Percentiles rank a stretch among this genome's conserved stretches.
These are phyloP conservation scores for Salminus brasiliensis DNA, from an alignment of 2,113 vertebrate genomes.

Conservation along the genomic window DNA sequence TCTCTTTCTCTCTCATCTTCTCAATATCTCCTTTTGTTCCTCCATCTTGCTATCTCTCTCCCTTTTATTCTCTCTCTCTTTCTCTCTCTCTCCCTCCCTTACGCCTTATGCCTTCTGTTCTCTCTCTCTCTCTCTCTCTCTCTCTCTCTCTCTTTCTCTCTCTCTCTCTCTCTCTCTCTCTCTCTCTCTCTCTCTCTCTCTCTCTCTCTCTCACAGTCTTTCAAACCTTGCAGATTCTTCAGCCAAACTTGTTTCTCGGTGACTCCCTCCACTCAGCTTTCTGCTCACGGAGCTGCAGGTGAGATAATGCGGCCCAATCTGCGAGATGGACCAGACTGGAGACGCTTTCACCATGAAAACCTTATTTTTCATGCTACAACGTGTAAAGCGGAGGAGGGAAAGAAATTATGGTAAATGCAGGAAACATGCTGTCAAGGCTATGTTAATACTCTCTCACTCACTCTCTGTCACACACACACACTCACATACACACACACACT, in stretches of 20 bases:
- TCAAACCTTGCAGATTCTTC: background rate
- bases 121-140: too few relatives aligned
- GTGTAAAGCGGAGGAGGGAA: slow-evolving; percentile 12
- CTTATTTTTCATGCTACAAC: slow-evolving; percentile 41
- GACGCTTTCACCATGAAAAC: slow-evolving; percentile 40
- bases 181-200: too few relatives aligned
- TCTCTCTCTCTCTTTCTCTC: background rate
- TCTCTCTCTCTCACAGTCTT: background rate
- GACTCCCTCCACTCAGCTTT: background rate
- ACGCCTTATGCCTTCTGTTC: too few relatives aligned
- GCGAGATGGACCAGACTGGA: slow-evolving; percentile 30
- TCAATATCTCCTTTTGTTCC: background rate
- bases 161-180: background rate
- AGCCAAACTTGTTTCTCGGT: background rate
- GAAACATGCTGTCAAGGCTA: slow-evolving; percentile 39
- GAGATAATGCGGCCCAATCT: slow-evolving; percentile 32
- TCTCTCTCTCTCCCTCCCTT: background rate
- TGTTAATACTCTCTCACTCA: slow-evolving; percentile 29
- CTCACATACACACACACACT: slow-evolving; percentile 11
- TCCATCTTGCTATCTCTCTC: background rate
- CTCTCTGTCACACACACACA: slow-evolving; percentile 8
- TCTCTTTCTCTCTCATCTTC: background rate
- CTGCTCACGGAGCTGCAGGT: background rate
- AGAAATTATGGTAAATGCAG: slow-evolving; percentile 39
- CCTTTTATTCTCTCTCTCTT: background rate